A percentile compares a stretch with the other conserved stretches of the same genome.
phyloP scores from a whole-genome alignment of 2,888 invertebrate genomes.

The Thera britannica region DNA sequence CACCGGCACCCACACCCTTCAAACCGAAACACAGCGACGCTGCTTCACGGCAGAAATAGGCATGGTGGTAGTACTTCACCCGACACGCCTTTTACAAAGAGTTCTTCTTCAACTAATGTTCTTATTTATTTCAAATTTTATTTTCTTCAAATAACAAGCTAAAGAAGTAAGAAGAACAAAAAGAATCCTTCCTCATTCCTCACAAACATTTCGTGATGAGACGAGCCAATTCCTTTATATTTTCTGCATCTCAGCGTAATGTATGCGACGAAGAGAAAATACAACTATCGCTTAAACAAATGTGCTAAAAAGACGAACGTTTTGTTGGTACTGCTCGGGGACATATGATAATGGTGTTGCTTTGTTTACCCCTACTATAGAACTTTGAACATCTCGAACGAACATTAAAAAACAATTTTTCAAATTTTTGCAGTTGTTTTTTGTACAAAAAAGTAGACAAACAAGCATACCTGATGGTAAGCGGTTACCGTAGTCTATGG shows the following conservation, averaged over 20 bases:
- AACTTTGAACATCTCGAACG: slow-evolving; percentile 9
- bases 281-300: slow-evolving; percentile 79
- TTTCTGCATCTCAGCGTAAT: slow-evolving; percentile 63
- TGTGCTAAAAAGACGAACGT: slow-evolving; percentile 84
- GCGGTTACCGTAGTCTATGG: too few relatives aligned
- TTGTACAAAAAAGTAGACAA: too few relatives aligned
- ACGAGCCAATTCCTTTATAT: slow-evolving; percentile 44
- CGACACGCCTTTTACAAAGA: too few relatives aligned
- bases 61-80: too few relatives aligned
- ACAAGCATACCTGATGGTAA: too few relatives aligned
- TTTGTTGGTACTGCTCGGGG: slow-evolving; percentile 72
- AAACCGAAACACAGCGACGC: too few relatives aligned
- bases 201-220: slow-evolving; percentile 26
- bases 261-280: slow-evolving; percentile 72
- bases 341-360: slow-evolving; percentile 80
- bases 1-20: too few relatives aligned
- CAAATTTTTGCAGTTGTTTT: too few relatives aligned
- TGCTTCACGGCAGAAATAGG: too few relatives aligned
- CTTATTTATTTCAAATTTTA: too few relatives aligned
- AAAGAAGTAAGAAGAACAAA: background rate
- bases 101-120: too few relatives aligned
- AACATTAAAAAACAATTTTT: background rate
- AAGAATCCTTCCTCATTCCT: slow-evolving; percentile 27
- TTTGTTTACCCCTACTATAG: slow-evolving; percentile 58
- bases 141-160: too few relatives aligned